These are phyloP conservation scores for Archivesica marissinica DNA, from an alignment of 1,140 invertebrate species.

Conservation along the genomic window DNA sequence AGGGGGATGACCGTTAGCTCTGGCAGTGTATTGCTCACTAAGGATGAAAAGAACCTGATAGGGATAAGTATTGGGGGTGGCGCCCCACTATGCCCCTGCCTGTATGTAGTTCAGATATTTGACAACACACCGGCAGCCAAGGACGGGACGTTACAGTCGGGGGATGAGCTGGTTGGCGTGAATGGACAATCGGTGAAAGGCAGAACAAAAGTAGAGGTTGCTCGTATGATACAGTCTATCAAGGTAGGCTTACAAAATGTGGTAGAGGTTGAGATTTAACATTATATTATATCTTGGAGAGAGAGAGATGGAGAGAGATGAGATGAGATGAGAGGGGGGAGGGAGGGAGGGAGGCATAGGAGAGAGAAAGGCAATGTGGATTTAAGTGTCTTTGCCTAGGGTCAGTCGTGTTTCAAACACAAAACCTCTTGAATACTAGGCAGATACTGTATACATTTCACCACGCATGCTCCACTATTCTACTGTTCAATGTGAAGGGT, in stretches of 20 bases:
- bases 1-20: slow-evolving; percentile 99
- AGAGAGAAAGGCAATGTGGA: no score
- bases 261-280: no score
- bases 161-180: slow-evolving; percentile 97
- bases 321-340: no score
- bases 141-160: slow-evolving; percentile 86
- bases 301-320: no score
- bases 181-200: slow-evolving; percentile 97
- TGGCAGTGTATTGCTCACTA: slow-evolving; percentile 94
- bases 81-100: slow-evolving; percentile 96
- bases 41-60: slow-evolving; percentile 97
- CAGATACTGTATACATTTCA: no score
- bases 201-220: slow-evolving; percentile 98
- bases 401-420: no score
- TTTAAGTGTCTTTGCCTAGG: no score
- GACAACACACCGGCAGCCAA: slow-evolving; percentile 97
- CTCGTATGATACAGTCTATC: slow-evolving; percentile 97
- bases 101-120: slow-evolving; percentile 99
- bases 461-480: no score
- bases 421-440: no score
- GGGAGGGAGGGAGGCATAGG: no score
- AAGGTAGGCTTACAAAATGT: slow-evolving; percentile 88
- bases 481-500: no score
- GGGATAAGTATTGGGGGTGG: slow-evolving; percentile 98
- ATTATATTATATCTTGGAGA: no score